Evolutionary conservation across 1,140 invertebrate species (phyloP).

Genomic region (Apis florea): DNA sequence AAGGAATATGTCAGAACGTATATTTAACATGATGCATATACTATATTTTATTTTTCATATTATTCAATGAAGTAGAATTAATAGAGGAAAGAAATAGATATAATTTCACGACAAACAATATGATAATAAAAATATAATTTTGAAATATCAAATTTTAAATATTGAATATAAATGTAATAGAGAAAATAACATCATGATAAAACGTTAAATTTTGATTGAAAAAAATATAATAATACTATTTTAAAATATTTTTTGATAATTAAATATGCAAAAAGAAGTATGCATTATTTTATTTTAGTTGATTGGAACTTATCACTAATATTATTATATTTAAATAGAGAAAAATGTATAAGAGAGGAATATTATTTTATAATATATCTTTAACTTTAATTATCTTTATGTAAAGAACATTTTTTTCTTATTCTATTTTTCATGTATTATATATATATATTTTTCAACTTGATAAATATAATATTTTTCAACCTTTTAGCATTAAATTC

Average conservation of each 20-base stretch:
- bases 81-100: neutral
- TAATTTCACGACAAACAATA: neutral
- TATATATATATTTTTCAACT: neutral
- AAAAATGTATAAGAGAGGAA: neutral
- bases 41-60: neutral
- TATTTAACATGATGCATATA: neutral
- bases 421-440: neutral
- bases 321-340: neutral
- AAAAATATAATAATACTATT: neutral
- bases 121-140: neutral
- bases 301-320: neutral
- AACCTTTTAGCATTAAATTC: slow-evolving; percentile 1
- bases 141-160: neutral
- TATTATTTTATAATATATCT: neutral
- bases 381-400: neutral
- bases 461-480: neutral
- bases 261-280: neutral
- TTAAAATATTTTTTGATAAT: neutral
- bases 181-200: neutral
- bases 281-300: neutral
- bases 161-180: neutral
- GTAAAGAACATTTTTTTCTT: too few relatives aligned
- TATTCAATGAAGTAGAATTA: neutral
- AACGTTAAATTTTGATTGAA: neutral
- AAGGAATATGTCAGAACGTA: neutral